A percentile compares a stretch with the other conserved stretches of the same genome.
These are phyloP conservation scores for Apamea anceps DNA, from an alignment of 2,888 invertebrate species.

Conservation along the genomic window DNA sequence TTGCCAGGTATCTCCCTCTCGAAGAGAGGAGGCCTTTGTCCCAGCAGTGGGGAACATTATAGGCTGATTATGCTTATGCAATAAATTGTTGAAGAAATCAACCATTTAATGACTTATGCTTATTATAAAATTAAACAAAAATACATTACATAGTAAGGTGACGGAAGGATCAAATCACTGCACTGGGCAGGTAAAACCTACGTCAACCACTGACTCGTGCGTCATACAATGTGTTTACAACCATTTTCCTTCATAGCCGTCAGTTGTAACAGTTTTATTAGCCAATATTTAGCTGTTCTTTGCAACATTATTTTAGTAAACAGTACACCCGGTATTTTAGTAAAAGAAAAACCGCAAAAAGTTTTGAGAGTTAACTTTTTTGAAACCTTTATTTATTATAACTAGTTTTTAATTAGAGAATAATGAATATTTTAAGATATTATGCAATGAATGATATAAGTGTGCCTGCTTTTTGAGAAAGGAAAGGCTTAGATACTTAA, in stretches of 20 bases:
- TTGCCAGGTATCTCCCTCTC: no score
- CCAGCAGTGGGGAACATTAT: background rate
- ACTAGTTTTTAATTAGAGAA: no score
- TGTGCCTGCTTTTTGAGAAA: background rate
- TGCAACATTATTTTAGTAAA: background rate
- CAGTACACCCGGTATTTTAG: background rate
- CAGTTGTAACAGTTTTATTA: constrained; percentile 9
- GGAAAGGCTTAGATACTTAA: background rate
- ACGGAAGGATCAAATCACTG: constrained; percentile 1
- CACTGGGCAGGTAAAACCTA: background rate
- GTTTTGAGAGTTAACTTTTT: background rate
- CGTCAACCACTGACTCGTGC: constrained; percentile 22
- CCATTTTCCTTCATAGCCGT: constrained; percentile 20
- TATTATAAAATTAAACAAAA: background rate
- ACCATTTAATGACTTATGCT: background rate
- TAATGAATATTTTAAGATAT: background rate
- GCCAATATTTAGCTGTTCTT: constrained; percentile 1
- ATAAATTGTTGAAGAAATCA: background rate
- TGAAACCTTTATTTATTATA: no score
- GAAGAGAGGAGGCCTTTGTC: background rate
- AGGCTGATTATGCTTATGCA: no score
- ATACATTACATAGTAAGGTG: background rate
- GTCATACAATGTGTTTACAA: constrained; percentile 26
- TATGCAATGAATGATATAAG: background rate
- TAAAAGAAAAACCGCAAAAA: background rate